Evolutionary conservation across 2,113 vertebrate genomes (phyloP).

Genomic region (Tapirus terrestris): DNA sequence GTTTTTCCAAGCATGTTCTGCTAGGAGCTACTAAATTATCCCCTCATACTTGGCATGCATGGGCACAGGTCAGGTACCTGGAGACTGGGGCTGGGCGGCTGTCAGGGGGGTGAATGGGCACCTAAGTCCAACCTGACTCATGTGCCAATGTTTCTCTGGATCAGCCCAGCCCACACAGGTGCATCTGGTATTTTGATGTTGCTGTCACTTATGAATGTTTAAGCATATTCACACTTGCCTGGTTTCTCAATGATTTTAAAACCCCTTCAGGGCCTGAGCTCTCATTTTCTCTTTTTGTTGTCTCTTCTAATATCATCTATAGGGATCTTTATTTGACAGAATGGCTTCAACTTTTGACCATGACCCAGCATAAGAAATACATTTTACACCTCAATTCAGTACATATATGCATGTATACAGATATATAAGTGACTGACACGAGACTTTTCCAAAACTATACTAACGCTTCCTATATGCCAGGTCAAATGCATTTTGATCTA

Average conservation of each 20-base stretch:
- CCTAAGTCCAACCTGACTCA: background rate
- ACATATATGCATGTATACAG: background rate
- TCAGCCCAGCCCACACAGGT: background rate
- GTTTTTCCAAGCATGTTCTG: background rate
- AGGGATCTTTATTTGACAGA: background rate
- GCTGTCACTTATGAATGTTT: conserved; percentile 53
- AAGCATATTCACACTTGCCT: conserved; percentile 20
- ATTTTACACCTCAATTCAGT: background rate
- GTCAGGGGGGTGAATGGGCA: background rate
- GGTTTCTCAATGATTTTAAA: conserved; percentile 60
- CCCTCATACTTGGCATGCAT: background rate
- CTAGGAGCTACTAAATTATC: background rate
- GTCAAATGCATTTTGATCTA: conserved; percentile 7
- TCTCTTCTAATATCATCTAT: conserved; percentile 14
- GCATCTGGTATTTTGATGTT: conserved; percentile 15
- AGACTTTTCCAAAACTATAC: conserved; percentile 10
- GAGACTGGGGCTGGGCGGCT: background rate
- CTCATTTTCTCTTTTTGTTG: background rate
- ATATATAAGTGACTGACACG: background rate
- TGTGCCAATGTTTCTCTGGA: background rate
- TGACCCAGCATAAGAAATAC: conserved; percentile 9
- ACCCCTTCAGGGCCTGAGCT: background rate
- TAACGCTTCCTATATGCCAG: background rate
- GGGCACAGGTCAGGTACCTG: background rate
- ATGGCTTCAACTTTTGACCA: background rate